These are phyloP conservation scores for Chrysomela aeneicollis DNA, from an alignment of 2,888 invertebrate genomes.

Conservation along the genomic window DNA sequence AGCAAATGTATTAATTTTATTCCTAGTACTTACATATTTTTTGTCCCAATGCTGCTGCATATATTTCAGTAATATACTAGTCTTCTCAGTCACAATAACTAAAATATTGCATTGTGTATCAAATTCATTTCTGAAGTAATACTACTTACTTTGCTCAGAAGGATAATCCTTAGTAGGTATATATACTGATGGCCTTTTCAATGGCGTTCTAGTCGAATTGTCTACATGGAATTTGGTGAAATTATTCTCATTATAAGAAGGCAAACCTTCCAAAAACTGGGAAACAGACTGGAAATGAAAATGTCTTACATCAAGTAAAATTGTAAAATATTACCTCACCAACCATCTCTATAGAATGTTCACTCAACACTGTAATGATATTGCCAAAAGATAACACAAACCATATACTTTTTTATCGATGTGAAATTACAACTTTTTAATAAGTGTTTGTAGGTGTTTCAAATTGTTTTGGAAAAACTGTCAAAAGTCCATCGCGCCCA, in stretches of 20 bases:
- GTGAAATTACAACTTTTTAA: too few relatives aligned
- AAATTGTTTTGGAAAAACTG: too few relatives aligned
- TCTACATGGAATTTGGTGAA: constrained; percentile 92
- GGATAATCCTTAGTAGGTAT: constrained; percentile 92
- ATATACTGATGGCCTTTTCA: constrained; percentile 89
- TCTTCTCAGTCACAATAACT: constrained; percentile 96
- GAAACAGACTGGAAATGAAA: constrained; percentile 75
- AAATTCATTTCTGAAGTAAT: not conserved
- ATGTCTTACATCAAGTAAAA: not conserved
- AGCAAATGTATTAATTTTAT: not conserved
- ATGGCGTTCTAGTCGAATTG: constrained; percentile 79
- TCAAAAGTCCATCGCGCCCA: too few relatives aligned
- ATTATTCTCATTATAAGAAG: constrained; percentile 89
- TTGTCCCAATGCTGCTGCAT: constrained; percentile 96
- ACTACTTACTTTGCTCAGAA: constrained; percentile 84
- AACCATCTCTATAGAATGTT: not conserved
- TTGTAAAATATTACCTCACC: not conserved
- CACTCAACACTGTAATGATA: not conserved
- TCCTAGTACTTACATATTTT: constrained; percentile 64
- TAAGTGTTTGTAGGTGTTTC: too few relatives aligned
- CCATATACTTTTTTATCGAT: too few relatives aligned
- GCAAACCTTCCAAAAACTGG: constrained; percentile 90
- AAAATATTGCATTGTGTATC: constrained; percentile 56
- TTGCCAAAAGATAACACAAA: too few relatives aligned
- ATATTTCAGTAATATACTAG: constrained; percentile 91